These are phyloP conservation scores for Syrphus vitripennis DNA, from an alignment of 2,888 invertebrate genomes.

Conservation along the genomic window DNA sequence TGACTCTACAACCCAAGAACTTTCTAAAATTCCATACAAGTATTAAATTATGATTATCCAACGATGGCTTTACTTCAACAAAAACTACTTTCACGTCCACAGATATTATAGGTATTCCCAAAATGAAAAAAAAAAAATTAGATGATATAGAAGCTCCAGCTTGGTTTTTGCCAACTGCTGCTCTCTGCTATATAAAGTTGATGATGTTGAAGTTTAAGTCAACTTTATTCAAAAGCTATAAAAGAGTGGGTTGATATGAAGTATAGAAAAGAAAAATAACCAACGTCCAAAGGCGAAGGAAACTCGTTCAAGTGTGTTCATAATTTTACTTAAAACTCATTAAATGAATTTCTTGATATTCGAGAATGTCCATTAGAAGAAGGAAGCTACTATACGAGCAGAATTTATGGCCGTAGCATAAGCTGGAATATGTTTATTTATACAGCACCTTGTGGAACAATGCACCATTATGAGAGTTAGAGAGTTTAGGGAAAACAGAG, in stretches of 20 bases:
- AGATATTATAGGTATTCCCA: slow-evolving; percentile 13
- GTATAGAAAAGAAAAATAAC: background rate
- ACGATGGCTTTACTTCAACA: slow-evolving; percentile 22
- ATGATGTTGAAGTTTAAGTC: background rate
- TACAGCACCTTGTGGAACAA: background rate
- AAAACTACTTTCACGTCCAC: slow-evolving; percentile 23
- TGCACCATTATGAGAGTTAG: background rate
- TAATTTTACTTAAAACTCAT: slow-evolving; percentile 66
- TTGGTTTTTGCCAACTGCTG: slow-evolving; percentile 12
- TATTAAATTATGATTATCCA: slow-evolving; percentile 45
- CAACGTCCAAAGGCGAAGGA: slow-evolving; percentile 7
- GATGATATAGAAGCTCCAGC: slow-evolving; percentile 41
- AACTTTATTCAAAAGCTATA: slow-evolving; percentile 29
- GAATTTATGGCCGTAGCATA: slow-evolving; percentile 43
- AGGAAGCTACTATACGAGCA: background rate
- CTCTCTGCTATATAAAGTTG: background rate
- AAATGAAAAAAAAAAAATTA: too few relatives aligned
- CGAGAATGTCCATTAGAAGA: slow-evolving; percentile 62
- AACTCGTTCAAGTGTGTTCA: slow-evolving; percentile 60
- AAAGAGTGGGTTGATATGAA: background rate
- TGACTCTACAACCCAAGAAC: slow-evolving; percentile 38
- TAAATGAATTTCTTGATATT: slow-evolving; percentile 54
- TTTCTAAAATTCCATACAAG: slow-evolving; percentile 49
- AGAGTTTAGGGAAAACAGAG: background rate
- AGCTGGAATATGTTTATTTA: background rate